A percentile compares a stretch with the other conserved stretches of the same genome.
Evolutionary conservation across 2,888 invertebrate species (phyloP).

Genomic region (Oligia fasciuncula): DNA sequence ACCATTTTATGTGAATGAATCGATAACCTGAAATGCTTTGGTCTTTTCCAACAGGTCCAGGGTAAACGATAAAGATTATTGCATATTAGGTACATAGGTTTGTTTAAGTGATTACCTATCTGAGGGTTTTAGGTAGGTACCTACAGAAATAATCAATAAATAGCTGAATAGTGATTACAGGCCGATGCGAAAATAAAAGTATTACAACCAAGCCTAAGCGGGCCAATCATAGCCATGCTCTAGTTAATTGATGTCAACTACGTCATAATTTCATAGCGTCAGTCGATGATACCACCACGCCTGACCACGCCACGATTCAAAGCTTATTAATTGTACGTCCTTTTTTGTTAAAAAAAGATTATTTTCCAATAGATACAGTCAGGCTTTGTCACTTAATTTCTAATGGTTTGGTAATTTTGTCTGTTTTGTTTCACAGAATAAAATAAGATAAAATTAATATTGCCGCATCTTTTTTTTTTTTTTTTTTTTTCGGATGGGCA

Average conservation of each 20-base stretch:
- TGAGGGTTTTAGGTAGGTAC: not conserved
- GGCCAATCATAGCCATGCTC: slow-evolving; percentile 44
- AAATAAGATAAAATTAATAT: not conserved
- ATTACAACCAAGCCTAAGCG: not conserved
- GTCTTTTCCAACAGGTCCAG: not conserved
- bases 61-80: slow-evolving; percentile 5
- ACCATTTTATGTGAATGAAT: slow-evolving; percentile 4
- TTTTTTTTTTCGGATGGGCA: no score
- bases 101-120: not conserved
- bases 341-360: not conserved
- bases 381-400: not conserved
- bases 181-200: slow-evolving; percentile 49
- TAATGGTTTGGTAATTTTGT: not conserved
- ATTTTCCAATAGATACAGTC: no score
- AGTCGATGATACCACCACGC: slow-evolving; percentile 21
- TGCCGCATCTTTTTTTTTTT: no score
- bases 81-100: slow-evolving; percentile 12
- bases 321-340: slow-evolving; percentile 8
- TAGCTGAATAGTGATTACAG: slow-evolving; percentile 29
- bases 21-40: not conserved
- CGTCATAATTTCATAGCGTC: slow-evolving; percentile 48
- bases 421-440: not conserved
- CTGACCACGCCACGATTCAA: slow-evolving; percentile 18
- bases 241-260: slow-evolving; percentile 38
- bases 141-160: slow-evolving; percentile 34